Evolutionary conservation across 2,797 vertebrate species (phyloP).

Genomic region (Parambassis ranga): DNA sequence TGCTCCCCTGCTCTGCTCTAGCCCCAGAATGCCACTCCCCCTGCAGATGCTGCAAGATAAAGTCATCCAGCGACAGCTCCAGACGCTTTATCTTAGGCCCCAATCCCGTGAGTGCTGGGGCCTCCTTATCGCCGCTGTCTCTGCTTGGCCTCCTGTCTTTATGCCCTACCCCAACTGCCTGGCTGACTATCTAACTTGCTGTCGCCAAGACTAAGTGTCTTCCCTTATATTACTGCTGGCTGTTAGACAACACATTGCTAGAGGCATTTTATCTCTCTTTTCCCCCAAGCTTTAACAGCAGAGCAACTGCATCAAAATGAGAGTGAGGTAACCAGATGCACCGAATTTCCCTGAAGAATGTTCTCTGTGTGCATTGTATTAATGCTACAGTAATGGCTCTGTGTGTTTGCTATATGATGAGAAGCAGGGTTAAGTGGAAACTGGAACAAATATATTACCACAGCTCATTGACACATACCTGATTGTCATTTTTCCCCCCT

Average conservation of each 20-base stretch:
- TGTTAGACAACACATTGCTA: conserved; percentile 36
- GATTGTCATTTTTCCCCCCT: conserved; percentile 17
- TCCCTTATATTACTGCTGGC: conserved; percentile 38
- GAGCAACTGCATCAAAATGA: conserved; percentile 13
- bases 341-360: conserved; percentile 12
- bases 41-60: conserved; percentile 71
- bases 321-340: conserved; percentile 24
- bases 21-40: conserved; percentile 33
- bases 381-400: background rate
- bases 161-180: conserved; percentile 46
- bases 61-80: conserved; percentile 73
- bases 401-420: conserved; percentile 12
- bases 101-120: conserved; percentile 68
- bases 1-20: conserved; percentile 27
- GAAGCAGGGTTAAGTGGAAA: conserved; percentile 46
- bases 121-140: conserved; percentile 76
- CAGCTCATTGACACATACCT: conserved; percentile 10
- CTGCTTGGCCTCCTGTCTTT: conserved; percentile 58
- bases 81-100: conserved; percentile 74
- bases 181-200: conserved; percentile 50
- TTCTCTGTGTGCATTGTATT: background rate
- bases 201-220: conserved; percentile 55
- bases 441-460: conserved; percentile 37
- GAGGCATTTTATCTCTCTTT: conserved; percentile 15
- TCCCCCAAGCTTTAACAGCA: conserved; percentile 16